These are phyloP conservation scores for Sebastes steindachneri DNA, from an alignment of 2,797 vertebrate genomes.

Conservation along the genomic window DNA sequence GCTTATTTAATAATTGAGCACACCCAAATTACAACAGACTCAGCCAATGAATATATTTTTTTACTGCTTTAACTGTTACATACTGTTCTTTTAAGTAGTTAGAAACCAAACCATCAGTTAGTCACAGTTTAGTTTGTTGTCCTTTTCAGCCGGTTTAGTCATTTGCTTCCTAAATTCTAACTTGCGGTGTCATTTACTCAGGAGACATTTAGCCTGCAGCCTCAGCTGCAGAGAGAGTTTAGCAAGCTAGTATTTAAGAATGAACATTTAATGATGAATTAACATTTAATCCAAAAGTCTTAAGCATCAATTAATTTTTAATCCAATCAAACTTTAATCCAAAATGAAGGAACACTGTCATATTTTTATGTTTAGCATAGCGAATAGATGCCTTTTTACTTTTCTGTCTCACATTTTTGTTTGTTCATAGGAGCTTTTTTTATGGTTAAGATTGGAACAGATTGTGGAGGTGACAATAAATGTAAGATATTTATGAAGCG, in stretches of 20 bases:
- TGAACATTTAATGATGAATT: constrained; percentile 66
- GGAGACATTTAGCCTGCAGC: constrained; percentile 3
- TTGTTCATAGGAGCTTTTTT: not conserved
- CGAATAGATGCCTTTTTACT: constrained; percentile 22
- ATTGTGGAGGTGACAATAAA: not conserved
- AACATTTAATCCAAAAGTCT: constrained; percentile 63
- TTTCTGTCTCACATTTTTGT: not conserved
- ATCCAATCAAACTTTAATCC: constrained; percentile 61
- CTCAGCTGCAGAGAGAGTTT: constrained; percentile 27
- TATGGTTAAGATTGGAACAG: not conserved
- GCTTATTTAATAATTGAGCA: not conserved
- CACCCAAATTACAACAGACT: not conserved
- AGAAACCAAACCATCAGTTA: not conserved
- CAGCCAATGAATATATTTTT: not conserved
- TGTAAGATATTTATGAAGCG: not conserved
- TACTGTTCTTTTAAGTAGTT: not conserved
- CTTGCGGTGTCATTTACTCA: not conserved
- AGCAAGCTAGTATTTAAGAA: constrained; percentile 36
- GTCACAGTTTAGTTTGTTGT: not conserved
- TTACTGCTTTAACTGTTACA: not conserved
- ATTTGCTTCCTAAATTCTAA: not conserved
- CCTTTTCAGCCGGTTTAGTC: not conserved
- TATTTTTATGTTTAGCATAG: constrained; percentile 19
- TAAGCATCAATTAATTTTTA: constrained; percentile 48
- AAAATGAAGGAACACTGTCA: constrained; percentile 30